Conservation (phyloP, 2,797 vertebrate genomes). For the Paguma larvata region DNA sequence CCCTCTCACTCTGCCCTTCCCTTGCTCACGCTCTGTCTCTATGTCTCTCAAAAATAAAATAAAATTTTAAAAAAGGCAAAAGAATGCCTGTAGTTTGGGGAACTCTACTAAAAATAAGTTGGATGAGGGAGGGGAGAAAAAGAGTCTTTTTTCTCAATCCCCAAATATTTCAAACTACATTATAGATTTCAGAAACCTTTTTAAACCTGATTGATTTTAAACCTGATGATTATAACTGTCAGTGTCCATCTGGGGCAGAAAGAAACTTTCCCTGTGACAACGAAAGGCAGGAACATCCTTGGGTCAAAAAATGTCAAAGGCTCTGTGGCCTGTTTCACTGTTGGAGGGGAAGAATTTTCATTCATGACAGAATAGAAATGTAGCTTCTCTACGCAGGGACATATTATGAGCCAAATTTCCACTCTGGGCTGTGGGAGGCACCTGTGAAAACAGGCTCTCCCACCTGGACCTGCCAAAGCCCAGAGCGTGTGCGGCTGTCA, state of each 20-base stretch:
- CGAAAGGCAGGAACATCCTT: background rate
- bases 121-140: background rate
- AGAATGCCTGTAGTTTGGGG: background rate
- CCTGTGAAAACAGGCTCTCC: conserved; percentile 83
- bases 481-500: background rate
- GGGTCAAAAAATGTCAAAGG: background rate
- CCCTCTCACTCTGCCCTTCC: too few relatives aligned
- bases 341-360: background rate
- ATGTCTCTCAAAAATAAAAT: too few relatives aligned
- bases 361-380: background rate
- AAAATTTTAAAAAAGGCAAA: background rate
- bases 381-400: conserved; percentile 37
- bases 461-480: conserved; percentile 73
- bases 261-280: background rate
- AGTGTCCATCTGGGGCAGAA: background rate
- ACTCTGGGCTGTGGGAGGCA: conserved; percentile 54
- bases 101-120: background rate
- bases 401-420: conserved; percentile 36
- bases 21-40: too few relatives aligned
- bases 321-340: background rate
- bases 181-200: background rate
- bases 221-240: background rate
- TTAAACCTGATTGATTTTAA: too few relatives aligned
- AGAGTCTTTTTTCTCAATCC: background rate
- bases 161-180: background rate